A percentile compares a stretch with the other conserved stretches of the same genome.
Evolutionary conservation across 1,140 invertebrate species (phyloP).

Genomic region (Dolichoris vasculosae): DNA sequence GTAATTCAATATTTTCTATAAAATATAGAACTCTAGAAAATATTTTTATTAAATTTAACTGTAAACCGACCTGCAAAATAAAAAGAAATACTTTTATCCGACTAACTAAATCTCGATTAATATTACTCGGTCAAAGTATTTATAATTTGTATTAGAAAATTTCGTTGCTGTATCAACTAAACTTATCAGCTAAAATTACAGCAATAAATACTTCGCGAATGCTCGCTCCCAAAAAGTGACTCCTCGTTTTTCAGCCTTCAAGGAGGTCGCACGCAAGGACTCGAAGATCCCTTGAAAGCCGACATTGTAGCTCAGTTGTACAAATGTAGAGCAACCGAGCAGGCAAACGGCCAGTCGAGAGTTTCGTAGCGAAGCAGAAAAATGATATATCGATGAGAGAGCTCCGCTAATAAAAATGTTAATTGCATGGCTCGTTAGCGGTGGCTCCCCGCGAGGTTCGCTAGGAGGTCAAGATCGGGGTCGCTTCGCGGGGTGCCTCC

Average conservation of each 20-base stretch:
- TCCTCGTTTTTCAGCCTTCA: neutral
- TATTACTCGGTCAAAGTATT: too few species aligned
- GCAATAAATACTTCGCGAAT: neutral
- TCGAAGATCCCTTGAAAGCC: neutral
- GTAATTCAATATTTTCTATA: too few species aligned
- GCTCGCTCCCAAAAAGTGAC: neutral
- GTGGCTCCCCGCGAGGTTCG: conserved; percentile 67
- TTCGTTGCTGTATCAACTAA: neutral
- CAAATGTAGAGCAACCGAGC: neutral
- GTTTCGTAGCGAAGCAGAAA: neutral
- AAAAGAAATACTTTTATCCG: too few species aligned
- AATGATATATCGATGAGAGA: neutral
- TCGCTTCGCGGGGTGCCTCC: conserved; percentile 71
- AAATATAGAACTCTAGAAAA: too few species aligned
- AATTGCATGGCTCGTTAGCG: conserved; percentile 73
- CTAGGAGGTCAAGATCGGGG: conserved; percentile 70
- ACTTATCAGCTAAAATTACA: neutral
- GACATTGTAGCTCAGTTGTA: neutral
- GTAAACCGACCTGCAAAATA: too few species aligned
- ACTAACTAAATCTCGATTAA: too few species aligned
- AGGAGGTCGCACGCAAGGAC: conserved; percentile 18
- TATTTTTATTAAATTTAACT: too few species aligned
- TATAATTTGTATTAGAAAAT: neutral
- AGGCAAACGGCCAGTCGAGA: neutral
- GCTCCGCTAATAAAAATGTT: conserved; percentile 71